Evolutionary conservation across 2,888 invertebrate species (phyloP), one percentile per base, ranked within the genome.

Genomic region (Abscondita cerata): DNA sequence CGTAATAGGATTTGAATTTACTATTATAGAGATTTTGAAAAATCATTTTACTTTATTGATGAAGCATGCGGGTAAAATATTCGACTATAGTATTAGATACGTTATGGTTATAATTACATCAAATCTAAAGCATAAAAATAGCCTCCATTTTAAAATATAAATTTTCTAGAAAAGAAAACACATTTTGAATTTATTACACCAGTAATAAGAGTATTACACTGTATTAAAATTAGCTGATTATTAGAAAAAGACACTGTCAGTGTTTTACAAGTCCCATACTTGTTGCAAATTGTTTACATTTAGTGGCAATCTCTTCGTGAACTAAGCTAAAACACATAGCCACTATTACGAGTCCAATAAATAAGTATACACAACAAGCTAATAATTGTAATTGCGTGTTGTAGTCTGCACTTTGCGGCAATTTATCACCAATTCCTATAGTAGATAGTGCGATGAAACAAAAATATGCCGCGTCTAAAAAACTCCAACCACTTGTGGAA

Each of bases 281-380:
- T 67, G 87, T 85, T 11, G 91, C 91, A 74, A 90, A 81, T 68
- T 89, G 87, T 71, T 87, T 86, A 81, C 90, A 91, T 75, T 88
- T 87, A 71, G 87, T 83, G 63, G 90, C 86, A 1, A 93, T 86
- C 76, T 92, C 92, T 70, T 92, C 92, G 76, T 93, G 93, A 59
- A 93, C 85, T 61, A 93, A 83, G 78, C 90, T 92, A 74, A 93
- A 92, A 56, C 92, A 90, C 91, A 92, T 93, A 8, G 93, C 92
- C 72, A 93, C 89, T 59, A 93, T 82, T 61, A 92, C 89, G 11
- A 93, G 83, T 20, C 93, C 93, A 63, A 92, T 83, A 65, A 93
- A 84, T 66, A 93, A 81, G 77, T 93, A 93, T 9, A 89, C 85
- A 80, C 92, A 92, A 75, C 92, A 92, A 47, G 91, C 91, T 63